These are phyloP conservation scores for Menura novaehollandiae DNA, from an alignment of 2,113 vertebrate genomes.

Conservation along the genomic window DNA sequence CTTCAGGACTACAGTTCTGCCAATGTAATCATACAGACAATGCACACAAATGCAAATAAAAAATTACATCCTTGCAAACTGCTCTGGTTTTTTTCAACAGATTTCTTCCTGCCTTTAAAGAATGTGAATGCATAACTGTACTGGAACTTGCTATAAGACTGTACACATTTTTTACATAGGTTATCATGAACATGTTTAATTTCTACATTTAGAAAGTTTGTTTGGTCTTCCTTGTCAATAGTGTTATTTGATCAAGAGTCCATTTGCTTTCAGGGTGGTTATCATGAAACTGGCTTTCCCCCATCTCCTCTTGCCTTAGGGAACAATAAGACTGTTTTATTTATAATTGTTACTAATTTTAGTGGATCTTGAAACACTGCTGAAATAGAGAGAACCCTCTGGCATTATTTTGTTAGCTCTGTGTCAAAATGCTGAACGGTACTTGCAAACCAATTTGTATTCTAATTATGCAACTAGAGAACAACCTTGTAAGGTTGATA, in stretches of 20 bases:
- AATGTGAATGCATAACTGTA: neutral
- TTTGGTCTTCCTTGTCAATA: neutral
- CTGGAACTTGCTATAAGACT: neutral
- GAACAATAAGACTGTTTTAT: neutral
- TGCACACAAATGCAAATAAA: neutral
- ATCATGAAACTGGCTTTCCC: neutral
- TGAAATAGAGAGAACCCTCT: conserved; percentile 1
- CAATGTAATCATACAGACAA: neutral
- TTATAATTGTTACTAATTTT: conserved; percentile 41
- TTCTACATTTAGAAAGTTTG: neutral
- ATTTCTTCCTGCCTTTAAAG: neutral
- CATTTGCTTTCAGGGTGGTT: neutral
- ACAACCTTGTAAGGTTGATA: neutral
- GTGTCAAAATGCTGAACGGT: neutral
- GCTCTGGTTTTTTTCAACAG: neutral
- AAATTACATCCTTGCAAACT: neutral
- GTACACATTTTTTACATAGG: neutral
- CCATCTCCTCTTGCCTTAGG: neutral
- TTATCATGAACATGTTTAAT: neutral
- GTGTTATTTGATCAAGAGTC: neutral
- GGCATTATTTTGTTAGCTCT: conserved; percentile 37
- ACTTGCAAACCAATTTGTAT: conserved; percentile 40
- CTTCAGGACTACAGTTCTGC: neutral
- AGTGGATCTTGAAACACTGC: conserved; percentile 25
- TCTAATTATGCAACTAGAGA: conserved; percentile 32